Conservation (phyloP, 2,888 invertebrate species). For the Drosophila nigricruria region DNA sequence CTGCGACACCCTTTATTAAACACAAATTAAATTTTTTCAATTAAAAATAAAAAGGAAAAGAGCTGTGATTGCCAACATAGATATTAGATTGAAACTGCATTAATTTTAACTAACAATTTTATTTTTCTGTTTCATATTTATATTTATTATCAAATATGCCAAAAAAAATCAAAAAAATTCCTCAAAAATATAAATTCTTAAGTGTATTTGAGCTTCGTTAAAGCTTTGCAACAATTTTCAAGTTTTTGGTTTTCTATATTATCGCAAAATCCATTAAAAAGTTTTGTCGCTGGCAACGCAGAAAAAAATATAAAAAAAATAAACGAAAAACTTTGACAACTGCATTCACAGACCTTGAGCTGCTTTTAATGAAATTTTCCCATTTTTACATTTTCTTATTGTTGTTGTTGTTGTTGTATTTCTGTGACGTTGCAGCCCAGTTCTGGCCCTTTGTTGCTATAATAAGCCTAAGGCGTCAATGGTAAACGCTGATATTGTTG, state of each 20-base stretch:
- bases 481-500: slow-evolving; percentile 36
- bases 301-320: slow-evolving; percentile 23
- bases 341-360: slow-evolving; percentile 76
- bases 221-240: slow-evolving; percentile 23
- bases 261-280: slow-evolving; percentile 72
- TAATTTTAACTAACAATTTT: too few species aligned
- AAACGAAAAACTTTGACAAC: slow-evolving; percentile 61
- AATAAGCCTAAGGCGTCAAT: slow-evolving; percentile 70
- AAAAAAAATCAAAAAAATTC: not conserved
- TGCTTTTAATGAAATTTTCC: slow-evolving; percentile 75
- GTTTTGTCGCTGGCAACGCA: slow-evolving; percentile 48
- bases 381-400: slow-evolving; percentile 13
- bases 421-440: slow-evolving; percentile 17
- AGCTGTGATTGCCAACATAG: too few species aligned
- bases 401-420: slow-evolving; percentile 10
- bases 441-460: slow-evolving; percentile 31
- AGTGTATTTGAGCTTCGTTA: slow-evolving; percentile 46
- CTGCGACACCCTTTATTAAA: too few species aligned
- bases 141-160: not conserved
- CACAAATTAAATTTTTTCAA: too few species aligned
- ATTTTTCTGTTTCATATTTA: not conserved
- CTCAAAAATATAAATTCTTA: slow-evolving; percentile 8
- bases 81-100: too few species aligned
- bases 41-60: too few species aligned
- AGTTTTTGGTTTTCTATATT: slow-evolving; percentile 41